Evolutionary conservation across 2,113 vertebrate genomes (phyloP), one percentile per base, ranked within the genome.

Genomic region (Labeo rohita): DNA sequence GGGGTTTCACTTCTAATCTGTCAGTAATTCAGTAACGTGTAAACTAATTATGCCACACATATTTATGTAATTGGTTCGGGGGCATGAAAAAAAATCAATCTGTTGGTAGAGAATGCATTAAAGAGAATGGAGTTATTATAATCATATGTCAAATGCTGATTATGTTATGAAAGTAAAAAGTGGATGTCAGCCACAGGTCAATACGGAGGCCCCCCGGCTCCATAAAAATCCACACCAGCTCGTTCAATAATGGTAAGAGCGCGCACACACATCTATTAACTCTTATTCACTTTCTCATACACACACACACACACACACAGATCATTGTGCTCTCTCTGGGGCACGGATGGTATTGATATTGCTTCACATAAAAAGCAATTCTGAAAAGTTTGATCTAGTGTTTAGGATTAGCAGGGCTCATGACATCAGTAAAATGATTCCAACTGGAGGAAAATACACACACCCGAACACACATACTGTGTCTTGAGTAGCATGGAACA

Each of bases 21-120:
- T 97, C 97, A 96, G 98, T 99, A 99, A 99, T 99, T 99, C 98
- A 99, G 97, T 98, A 98, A 98, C 96, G 97, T 98, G 97, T 97
- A 98, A 98, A 98, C 97, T 98, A 99, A 99, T 99, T 98, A 97
- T 97, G 96, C 95, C 92, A 83, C 95, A 96, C 96, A 97, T 99
- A 99, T 98, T 98, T 97, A 99, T 98, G 95, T 97, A 97, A 98
- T 98, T 96, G 94, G 96, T 97, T 97, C 91, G 94, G 94, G 94
- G 96, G 97, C 95, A 6, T 94, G 96, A 96, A 97, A 97, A 28
- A 93, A 93, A 99, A 98, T 99, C 98, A 95, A 98, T 99, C 96
- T 95, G 94, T 97, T 98, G 97, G 96, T 95, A 95, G 95, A 96
- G 95, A 95, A 95, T 92, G 94, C 83, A 92, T 95, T 97, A 96